These are phyloP conservation scores for Turdus rufiventris DNA, from an alignment of 2,113 vertebrate species.

Conservation along the genomic window DNA sequence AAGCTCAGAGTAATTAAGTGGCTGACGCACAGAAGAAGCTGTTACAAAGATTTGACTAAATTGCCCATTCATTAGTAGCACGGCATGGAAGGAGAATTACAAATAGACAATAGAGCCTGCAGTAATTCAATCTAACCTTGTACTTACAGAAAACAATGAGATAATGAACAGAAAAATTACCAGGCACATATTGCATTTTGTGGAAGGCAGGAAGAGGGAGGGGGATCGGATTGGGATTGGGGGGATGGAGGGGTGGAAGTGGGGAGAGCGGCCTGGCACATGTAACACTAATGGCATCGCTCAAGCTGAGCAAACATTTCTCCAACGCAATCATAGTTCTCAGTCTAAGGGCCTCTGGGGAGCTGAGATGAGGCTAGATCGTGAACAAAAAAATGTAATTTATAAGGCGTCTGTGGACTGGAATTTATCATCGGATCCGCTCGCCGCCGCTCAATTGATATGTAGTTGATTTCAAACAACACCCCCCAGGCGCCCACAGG, in stretches of 20 bases:
- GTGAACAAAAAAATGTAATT: constrained; percentile 89
- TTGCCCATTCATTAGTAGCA: constrained; percentile 97
- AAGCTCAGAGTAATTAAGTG: constrained; percentile 92
- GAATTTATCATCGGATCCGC: constrained; percentile 90
- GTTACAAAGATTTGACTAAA: constrained; percentile 96
- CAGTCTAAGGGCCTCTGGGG: constrained; percentile 85
- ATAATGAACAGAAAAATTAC: constrained; percentile 98
- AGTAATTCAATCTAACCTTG: constrained; percentile 99
- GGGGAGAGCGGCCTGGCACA: constrained; percentile 66
- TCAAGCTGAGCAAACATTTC: constrained; percentile 86
- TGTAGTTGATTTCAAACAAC: constrained; percentile 98
- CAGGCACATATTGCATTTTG: constrained; percentile 83
- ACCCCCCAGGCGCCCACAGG: constrained; percentile 88
- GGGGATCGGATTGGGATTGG: background rate
- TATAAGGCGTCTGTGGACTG: constrained; percentile 89
- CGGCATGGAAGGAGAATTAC: constrained; percentile 89
- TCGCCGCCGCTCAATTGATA: constrained; percentile 92
- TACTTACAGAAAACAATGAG: constrained; percentile 99
- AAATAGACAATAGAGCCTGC: constrained; percentile 88
- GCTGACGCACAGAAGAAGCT: constrained; percentile 89
- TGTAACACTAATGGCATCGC: constrained; percentile 80
- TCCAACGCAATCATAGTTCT: constrained; percentile 86
- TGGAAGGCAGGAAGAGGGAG: constrained; percentile 31
- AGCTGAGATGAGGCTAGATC: constrained; percentile 85
- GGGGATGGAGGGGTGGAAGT: background rate